A percentile compares a stretch with the other conserved stretches of the same genome.
These are phyloP conservation scores for Gracilinanus agilis DNA, from an alignment of 2,113 vertebrate genomes.

Conservation along the genomic window DNA sequence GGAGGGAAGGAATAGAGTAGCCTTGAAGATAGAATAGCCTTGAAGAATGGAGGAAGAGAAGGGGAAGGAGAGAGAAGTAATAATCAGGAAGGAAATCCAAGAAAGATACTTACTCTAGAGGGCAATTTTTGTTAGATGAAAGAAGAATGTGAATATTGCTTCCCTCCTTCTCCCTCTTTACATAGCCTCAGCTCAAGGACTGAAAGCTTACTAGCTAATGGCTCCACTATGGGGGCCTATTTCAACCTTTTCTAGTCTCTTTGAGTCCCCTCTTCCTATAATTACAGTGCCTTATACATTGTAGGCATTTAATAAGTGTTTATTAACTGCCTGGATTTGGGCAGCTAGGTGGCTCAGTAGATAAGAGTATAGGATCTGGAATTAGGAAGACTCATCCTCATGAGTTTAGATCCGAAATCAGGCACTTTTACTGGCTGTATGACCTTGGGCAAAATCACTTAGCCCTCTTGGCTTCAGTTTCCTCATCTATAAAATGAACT, in stretches of 20 bases:
- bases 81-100: too few species aligned
- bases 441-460: too few species aligned
- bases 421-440: too few species aligned
- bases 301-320: neutral
- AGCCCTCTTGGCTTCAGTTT: too few species aligned
- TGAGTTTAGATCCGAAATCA: too few species aligned
- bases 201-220: rapidly evolving
- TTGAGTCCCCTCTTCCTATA: neutral
- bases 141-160: neutral
- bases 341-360: too few species aligned
- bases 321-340: neutral
- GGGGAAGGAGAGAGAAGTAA: neutral
- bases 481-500: too few species aligned
- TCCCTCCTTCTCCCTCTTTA: neutral
- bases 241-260: neutral
- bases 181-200: neutral
- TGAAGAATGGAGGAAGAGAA: neutral
- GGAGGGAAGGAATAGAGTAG: neutral
- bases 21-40: neutral
- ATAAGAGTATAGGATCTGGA: too few species aligned
- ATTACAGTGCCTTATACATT: neutral
- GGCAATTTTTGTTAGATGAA: neutral
- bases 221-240: neutral
- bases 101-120: neutral
- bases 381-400: too few species aligned